Conservation (phyloP, 2,797 vertebrate species). For the Melopsittacus undulatus region DNA sequence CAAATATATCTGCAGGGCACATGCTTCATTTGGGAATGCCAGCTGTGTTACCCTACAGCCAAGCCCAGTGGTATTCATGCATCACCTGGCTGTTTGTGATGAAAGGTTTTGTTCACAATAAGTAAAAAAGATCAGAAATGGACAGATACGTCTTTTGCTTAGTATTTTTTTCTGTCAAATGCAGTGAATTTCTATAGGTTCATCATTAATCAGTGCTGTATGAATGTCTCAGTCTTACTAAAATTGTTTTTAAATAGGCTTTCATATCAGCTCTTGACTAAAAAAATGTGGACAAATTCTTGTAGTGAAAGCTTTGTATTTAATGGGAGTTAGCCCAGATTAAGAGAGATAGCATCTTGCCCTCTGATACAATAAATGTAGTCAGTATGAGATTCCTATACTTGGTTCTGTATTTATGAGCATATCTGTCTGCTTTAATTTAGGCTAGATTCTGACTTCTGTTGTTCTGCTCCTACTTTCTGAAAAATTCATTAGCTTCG, state of each 20-base stretch:
- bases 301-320: not conserved
- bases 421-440: not conserved
- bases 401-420: not conserved
- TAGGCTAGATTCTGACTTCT: not conserved
- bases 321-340: not conserved
- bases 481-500: not conserved
- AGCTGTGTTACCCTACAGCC: not conserved
- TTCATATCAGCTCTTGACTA: not conserved
- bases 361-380: not conserved
- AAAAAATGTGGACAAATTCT: not conserved
- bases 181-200: not conserved
- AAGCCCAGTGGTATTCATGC: not conserved
- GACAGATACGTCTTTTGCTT: not conserved
- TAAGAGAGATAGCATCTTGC: not conserved
- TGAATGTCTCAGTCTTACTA: not conserved
- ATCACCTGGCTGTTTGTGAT: not conserved
- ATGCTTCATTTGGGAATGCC: not conserved
- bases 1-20: not conserved
- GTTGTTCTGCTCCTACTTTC: not conserved
- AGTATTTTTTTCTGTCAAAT: not conserved
- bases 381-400: not conserved
- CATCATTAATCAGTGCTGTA: not conserved
- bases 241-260: not conserved
- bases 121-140: not conserved
- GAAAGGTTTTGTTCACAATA: not conserved